Evolutionary conservation across 92 coral and sea anemone genomes (phyloP), one percentile per base, ranked within the genome.

Genomic region (Isaurus tuberculatus): DNA sequence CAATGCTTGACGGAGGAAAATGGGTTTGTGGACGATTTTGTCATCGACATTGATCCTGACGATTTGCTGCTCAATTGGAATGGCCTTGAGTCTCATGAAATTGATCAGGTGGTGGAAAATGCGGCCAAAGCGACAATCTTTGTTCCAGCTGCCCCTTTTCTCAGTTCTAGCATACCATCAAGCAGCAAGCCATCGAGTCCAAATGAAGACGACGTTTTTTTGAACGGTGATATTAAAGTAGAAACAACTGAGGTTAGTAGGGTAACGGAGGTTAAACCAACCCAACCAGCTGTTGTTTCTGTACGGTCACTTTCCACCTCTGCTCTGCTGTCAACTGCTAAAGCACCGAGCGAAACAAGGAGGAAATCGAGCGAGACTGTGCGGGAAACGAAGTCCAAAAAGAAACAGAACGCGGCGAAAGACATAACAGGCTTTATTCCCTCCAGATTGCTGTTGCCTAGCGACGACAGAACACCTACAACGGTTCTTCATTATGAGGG

Each of bases 401-500:
- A 77, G 70, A 77, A 77, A 23, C 82, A 77, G 15, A 29, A 37
- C 36, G 1, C 65, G 11, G 43, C 23, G 25, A 77, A 77, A 77
- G 82, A 77, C 8, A 31, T 36, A 14, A 36, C 70, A 5, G 65
- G 82, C 22, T 77, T 77, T 60, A 77, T 77, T 22, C 82, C 82
- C 22, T 77, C 82, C 5, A 67, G 82, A 19, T 77, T 77, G 46
- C 70, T 77, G 42, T 42, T 77, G 9, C 82, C 82, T 11, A 77
- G 82, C 40, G 82, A 77, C 22, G 82, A 77, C 22, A 60, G 82
- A 27, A 60, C 82, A 0, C 82, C 82, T 0, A 77, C 82, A 31
- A 77, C 70, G 10, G 82, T 77, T 15, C 82, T 77, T n/a, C 82
- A 77, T 43, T 77, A 77, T 42, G 82, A 77, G 60, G 82, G 82